phyloP scores from a whole-genome alignment of 2,888 invertebrate genomes.

The Drosophila borborema region DNA sequence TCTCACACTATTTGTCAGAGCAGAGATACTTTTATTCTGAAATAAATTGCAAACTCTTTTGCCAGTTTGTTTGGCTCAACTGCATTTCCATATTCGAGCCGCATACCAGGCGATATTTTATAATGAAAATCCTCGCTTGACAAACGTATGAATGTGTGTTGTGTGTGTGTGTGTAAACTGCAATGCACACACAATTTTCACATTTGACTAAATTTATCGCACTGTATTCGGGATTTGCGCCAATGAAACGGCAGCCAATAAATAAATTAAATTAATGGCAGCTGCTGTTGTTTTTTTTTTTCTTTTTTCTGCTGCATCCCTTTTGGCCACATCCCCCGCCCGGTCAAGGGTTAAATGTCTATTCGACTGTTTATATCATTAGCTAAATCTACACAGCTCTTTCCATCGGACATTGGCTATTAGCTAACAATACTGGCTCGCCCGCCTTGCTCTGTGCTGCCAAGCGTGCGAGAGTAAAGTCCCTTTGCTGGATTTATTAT shows the following conservation, averaged over 20 bases:
- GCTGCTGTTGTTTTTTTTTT: conserved; percentile 30
- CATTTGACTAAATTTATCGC: conserved; percentile 83
- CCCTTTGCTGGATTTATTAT: conserved; percentile 77
- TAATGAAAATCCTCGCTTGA: conserved; percentile 83
- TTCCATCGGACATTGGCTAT: conserved; percentile 49
- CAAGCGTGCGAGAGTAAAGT: conserved; percentile 77
- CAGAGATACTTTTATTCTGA: conserved; percentile 77
- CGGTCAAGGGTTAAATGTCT: conserved; percentile 53
- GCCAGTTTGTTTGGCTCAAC: conserved; percentile 53
- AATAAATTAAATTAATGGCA: conserved; percentile 85
- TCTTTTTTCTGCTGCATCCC: conserved; percentile 22
- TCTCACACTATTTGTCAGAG: conserved; percentile 83
- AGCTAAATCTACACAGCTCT: conserved; percentile 66
- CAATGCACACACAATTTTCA: conserved; percentile 83
- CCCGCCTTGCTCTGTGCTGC: conserved; percentile 45
- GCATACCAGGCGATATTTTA: conserved; percentile 78
- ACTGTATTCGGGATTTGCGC: conserved; percentile 78
- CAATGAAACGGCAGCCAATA: conserved; percentile 85
- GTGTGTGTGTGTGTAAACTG: conserved; percentile 40
- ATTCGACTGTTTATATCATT: conserved; percentile 71
- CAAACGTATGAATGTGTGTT: conserved; percentile 37
- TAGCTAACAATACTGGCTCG: conserved; percentile 57
- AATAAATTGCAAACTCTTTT: conserved; percentile 79
- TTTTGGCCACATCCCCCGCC: neutral
- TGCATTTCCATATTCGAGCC: conserved; percentile 48